Percentiles rank a stretch among this genome's conserved stretches.
Evolutionary conservation across 2,113 vertebrate genomes (phyloP).

Genomic region (Eretmochelys imbricata): DNA sequence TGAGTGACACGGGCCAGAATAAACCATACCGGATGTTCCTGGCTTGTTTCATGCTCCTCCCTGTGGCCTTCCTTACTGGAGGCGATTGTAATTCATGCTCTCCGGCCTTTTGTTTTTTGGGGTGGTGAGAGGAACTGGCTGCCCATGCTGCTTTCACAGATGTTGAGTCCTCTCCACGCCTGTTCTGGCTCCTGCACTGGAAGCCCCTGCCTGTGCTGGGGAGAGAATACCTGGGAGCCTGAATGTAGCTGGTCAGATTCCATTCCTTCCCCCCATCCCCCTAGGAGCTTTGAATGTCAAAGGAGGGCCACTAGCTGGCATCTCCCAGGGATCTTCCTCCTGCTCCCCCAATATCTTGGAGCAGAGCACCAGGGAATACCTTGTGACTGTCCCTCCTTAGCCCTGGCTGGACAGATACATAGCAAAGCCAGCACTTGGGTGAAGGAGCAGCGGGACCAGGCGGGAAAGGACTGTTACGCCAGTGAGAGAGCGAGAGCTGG

Average conservation of each 20-base stretch:
- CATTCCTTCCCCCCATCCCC: background rate
- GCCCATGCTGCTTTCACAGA: background rate
- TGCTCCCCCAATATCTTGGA: background rate
- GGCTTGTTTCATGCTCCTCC: background rate
- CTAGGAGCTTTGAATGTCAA: accelerated
- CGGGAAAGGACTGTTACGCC: too few species aligned
- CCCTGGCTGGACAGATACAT: background rate
- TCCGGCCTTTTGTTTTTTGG: accelerated
- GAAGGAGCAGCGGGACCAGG: accelerated
- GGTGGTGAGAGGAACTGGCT: background rate
- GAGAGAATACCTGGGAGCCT: background rate
- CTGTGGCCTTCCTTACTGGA: accelerated
- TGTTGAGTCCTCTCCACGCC: background rate
- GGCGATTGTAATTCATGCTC: background rate
- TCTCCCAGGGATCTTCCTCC: background rate
- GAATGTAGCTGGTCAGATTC: background rate
- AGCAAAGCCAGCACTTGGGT: background rate
- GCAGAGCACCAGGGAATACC: background rate
- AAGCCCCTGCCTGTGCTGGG: background rate
- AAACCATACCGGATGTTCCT: accelerated
- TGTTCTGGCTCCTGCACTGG: background rate
- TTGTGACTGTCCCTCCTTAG: background rate
- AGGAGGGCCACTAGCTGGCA: accelerated
- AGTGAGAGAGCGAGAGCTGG: background rate
- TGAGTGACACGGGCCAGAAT: background rate